Evolutionary conservation across 2,888 invertebrate species (phyloP), one percentile per base, ranked within the genome.

Genomic region (Limnephilus lunatus): DNA sequence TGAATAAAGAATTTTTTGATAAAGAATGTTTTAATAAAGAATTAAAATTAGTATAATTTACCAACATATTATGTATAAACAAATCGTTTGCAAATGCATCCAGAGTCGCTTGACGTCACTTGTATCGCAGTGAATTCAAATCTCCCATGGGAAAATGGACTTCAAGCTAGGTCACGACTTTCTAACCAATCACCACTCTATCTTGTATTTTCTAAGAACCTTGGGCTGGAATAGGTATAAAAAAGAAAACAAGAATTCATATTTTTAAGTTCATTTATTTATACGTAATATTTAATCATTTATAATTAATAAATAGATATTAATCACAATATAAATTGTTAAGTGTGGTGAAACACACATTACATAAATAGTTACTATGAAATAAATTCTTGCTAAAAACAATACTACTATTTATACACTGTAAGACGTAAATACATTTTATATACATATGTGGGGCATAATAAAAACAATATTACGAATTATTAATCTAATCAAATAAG

Each of bases 291-390:
- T 87, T 86, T 15, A 87, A 68, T 87, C 53, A 68, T 87, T 87
- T 68, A 87, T 68, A 87, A 87, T 87, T 87, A 53, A 68, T 87
- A 87, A 87, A 87, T 68, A 87, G 87, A 53, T 87, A 87, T 87
- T 87, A 87, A 87, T 87, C 68, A 87, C 87, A 87, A 87, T 87
- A 87, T 87, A 87, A 68, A 87, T 32, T 87, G 87, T 68, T 53
- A 86, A 86, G 87, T 87, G 87, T 87, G 87, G 32, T 35, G 53
- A 48, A 53, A 87, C 32, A 44, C 87, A 87, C 68, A 68, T 35
- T 87, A 87, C 87, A 87, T 87, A 87, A 87, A 87, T 87, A 87
- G 53, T 87, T 53, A 68, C 68, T 68, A 53, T 87, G 68, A 87
- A 87, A 68, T 87, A 87, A 53, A 87, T 68, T 87, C 87, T 87